Evolutionary conservation across 2,888 invertebrate species (phyloP).

Genomic region (Apodemia hepburni): DNA sequence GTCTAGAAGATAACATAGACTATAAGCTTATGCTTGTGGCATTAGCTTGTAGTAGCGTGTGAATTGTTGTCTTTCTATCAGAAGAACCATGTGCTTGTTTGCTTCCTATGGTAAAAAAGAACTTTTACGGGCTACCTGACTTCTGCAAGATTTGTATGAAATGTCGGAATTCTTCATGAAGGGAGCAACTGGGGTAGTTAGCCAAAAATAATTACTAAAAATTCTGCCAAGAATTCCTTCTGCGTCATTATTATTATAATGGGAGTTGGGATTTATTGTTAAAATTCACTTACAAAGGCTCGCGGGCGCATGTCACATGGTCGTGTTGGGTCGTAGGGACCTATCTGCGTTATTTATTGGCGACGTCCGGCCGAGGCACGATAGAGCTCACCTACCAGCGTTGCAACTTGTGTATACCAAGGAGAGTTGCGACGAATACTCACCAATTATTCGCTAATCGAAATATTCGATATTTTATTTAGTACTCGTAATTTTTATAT

Average conservation of each 20-base stretch:
- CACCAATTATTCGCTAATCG: not conserved
- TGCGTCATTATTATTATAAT: not conserved
- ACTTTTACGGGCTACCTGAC: not conserved
- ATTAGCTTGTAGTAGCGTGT: too few relatives aligned
- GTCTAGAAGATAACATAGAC: too few relatives aligned
- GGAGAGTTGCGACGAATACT: not conserved
- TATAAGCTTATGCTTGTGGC: too few relatives aligned
- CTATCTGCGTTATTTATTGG: slow-evolving; percentile 76
- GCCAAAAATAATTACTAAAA: not conserved
- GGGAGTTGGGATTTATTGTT: not conserved
- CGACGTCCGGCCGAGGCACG: slow-evolving; percentile 59
- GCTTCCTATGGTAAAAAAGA: not conserved
- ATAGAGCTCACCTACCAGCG: slow-evolving; percentile 37
- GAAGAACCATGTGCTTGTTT: too few relatives aligned
- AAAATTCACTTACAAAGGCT: slow-evolving; percentile 34
- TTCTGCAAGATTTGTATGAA: too few relatives aligned
- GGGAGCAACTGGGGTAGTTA: not conserved
- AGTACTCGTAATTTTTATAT: not conserved
- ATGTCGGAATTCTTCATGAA: not conserved
- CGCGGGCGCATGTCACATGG: slow-evolving; percentile 64
- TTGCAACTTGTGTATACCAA: slow-evolving; percentile 23
- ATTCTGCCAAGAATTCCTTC: not conserved
- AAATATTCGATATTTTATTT: not conserved
- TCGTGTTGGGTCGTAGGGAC: slow-evolving; percentile 66
- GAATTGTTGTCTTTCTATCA: too few relatives aligned